Base-by-base conservation (phyloP, 1,140 invertebrate species). In the Camponotus pennsylvanicus region DNA sequence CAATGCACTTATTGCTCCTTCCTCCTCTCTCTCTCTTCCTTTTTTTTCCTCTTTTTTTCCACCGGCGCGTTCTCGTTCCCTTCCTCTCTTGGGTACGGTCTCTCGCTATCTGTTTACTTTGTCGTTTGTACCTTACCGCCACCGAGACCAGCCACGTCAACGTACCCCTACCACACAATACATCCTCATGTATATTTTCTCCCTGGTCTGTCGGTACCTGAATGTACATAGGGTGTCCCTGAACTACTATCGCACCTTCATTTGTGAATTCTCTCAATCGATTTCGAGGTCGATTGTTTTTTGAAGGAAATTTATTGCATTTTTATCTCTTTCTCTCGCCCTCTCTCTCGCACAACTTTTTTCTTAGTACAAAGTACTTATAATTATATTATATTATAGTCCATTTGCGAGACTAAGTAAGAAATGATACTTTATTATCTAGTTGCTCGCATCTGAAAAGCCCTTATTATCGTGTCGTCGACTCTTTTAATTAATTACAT, bases 1-100 rank as follows among this genome's bases (percentile, higher is more conserved):
- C 89, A 77, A 90, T 90, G 88, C 88, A 88, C 88, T 90, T 87
- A 55, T 86, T 73, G 73, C 49, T 70, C 59, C 57, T 27, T 21
- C 32, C 37, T 21, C 2, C 37, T 21, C 2, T 9, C 32, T 32
- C 9, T 18, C 11, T 3, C 7, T 61, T 18, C 37, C 40, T 70
- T 18, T 27, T 40, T n/a, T 15, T 40, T 15, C 13, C 73, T 42
- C 3, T 61, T 9, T 45, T 45, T 77, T 55, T 83, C 67, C 49
- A 75, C 52, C 70, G 21, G 18, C 61, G 11, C 73, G 55, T 79
- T 18, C 66, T 37, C 52, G 42, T 37, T 77, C 6, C 40, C 42
- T 69, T 37, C 8, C 57, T n/a, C 78, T 49, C 49, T 9, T 6
- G n/a, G 55, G 61, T 69, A 83, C 79, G 61, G 45, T 83, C 55